Base-by-base conservation (phyloP, 2,113 vertebrate genomes). In the Sceloporus tristichus region DNA sequence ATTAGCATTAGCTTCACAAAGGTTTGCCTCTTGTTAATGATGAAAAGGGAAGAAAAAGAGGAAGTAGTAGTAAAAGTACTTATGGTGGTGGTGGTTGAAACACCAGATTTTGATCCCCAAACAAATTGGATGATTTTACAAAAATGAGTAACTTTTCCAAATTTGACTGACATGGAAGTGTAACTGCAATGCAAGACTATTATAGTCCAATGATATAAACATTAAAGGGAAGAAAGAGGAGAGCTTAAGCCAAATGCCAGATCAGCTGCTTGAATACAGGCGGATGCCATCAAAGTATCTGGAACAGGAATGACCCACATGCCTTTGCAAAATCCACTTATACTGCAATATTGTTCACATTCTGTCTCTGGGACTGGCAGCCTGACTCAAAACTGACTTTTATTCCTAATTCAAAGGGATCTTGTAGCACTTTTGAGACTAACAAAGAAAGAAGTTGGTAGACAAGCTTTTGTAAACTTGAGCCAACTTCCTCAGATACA, bases 91-190 rank as follows among this genome's bases (percentile, higher is more conserved):
- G 38, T 53, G 71, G 42, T 48, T 68, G 53, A 42, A 82, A 81
- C 59, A 77, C 82, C 62, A 82, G 71, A 62, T 87, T 88, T 78
- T 81, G 75, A 89, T 27, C 42, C 62, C 40, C 68, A 21, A 42
- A 7, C 53, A 53, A 65, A 70, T 18, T 34, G 54, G 74, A 78
- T 4, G 53, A 53, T n/a, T 25, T 59, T 2, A 14, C 73, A 81
- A 48, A 66, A 34, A 0, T 68, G 65, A 59, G 54, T 38, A 68
- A 82, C n/a, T 73, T 68, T 78, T 84, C 40, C 66, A 23, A 59
- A 38, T 76, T 68, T 70, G 40, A 77, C 25, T 85, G 70, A 77
- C n/a, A 13, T 53, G 75, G 42, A 84, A 27, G 19, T 25, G 23
- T 42, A n/a, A 5, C 59, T 14, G 13, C 0, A 38, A 75, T 82